phyloP scores from a whole-genome alignment of 2,797 vertebrate genomes.

The Lagocephalus sceleratus region DNA sequence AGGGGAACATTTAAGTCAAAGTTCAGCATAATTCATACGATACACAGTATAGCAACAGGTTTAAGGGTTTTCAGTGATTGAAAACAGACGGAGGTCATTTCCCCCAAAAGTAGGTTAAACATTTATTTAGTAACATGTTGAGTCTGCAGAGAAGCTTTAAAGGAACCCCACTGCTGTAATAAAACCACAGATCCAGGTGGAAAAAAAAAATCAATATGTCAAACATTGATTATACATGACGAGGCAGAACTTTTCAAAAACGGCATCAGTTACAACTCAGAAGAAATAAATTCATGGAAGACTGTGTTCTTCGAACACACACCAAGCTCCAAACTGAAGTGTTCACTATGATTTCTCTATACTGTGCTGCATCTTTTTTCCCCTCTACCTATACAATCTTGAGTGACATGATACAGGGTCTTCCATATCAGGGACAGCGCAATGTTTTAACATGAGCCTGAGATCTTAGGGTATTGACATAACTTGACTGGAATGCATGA shows the following conservation, averaged over 20 bases:
- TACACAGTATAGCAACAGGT: conserved; percentile 49
- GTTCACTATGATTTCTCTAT: no score
- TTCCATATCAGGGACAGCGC: conserved; percentile 9
- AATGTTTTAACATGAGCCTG: conserved; percentile 43
- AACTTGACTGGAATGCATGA: conserved; percentile 57
- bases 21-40: conserved; percentile 48
- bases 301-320: no score
- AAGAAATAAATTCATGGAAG: conserved; percentile 15
- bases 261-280: conserved; percentile 4
- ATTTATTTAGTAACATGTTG: conserved; percentile 18
- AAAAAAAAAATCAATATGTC: conserved; percentile 18
- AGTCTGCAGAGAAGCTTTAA: conserved; percentile 27
- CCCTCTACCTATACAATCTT: not conserved
- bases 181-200: conserved; percentile 13
- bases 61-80: conserved; percentile 58
- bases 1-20: conserved; percentile 34
- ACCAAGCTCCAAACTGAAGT: no score
- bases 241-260: no score
- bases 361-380: conserved; percentile 2
- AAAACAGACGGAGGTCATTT: conserved; percentile 49
- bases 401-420: conserved; percentile 36
- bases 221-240: conserved; percentile 11
- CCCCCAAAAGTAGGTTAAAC: conserved; percentile 32
- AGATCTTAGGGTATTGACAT: conserved; percentile 48
- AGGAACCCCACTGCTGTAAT: conserved; percentile 22